A percentile compares a stretch with the other conserved stretches of the same genome.
phyloP scores from a whole-genome alignment of 2,113 vertebrate genomes.

The Tupaia chinensis region DNA sequence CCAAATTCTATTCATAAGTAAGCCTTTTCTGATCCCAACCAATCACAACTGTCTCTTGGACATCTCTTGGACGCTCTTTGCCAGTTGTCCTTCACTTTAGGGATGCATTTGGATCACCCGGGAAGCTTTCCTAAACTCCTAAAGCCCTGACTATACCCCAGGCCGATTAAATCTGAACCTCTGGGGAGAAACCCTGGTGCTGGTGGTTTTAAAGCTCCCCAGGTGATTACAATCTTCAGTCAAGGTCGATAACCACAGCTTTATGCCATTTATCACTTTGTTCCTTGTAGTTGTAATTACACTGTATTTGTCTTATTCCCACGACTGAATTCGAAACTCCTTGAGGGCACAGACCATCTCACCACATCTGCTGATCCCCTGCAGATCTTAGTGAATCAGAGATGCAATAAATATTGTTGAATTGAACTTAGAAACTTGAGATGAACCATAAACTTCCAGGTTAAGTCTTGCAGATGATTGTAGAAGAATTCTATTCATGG shows the following conservation, averaged over 20 bases:
- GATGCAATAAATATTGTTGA: conserved; percentile 73
- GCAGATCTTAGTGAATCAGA: conserved; percentile 66
- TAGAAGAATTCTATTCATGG: conserved; percentile 36
- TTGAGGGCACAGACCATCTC: conserved; percentile 74
- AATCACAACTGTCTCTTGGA: background rate
- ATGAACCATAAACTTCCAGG: conserved; percentile 69
- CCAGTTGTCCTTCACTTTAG: background rate
- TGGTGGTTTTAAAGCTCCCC: conserved; percentile 41
- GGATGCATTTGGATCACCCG: background rate
- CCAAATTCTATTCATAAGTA: background rate
- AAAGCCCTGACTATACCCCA: background rate
- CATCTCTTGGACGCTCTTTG: background rate
- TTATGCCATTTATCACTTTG: conserved; percentile 70
- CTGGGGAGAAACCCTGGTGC: background rate
- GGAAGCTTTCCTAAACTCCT: conserved; percentile 34
- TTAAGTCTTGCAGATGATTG: conserved; percentile 44
- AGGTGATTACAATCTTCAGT: conserved; percentile 63
- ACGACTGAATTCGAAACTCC: conserved; percentile 78
- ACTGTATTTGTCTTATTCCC: conserved; percentile 72
- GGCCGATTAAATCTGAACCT: conserved; percentile 56
- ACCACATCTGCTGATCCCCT: conserved; percentile 72
- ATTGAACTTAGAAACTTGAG: conserved; percentile 73
- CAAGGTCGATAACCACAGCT: conserved; percentile 67
- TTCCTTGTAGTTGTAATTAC: conserved; percentile 77
- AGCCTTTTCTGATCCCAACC: background rate